phyloP scores from a whole-genome alignment of 2,888 invertebrate genomes.

The Cerastis rubricosa region DNA sequence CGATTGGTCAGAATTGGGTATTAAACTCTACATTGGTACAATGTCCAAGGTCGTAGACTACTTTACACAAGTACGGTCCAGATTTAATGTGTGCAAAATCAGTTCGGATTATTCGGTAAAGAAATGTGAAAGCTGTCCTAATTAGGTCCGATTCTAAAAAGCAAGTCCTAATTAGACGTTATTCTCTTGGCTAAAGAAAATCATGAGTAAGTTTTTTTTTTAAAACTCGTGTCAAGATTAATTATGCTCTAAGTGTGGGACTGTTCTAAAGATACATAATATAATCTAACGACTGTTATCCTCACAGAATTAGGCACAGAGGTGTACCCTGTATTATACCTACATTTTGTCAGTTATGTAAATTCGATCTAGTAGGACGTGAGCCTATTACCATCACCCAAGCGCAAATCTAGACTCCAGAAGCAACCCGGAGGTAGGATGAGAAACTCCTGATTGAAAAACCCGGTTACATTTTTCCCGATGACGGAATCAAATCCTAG shows the following conservation, averaged over 20 bases:
- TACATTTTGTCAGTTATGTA: neutral
- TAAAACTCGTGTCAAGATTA: slow-evolving; percentile 21
- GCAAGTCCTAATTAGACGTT: slow-evolving; percentile 14
- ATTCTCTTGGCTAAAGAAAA: neutral
- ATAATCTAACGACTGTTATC: neutral
- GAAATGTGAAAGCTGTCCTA: slow-evolving; percentile 27
- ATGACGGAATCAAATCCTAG: neutral
- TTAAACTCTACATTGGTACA: neutral
- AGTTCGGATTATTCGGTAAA: slow-evolving; percentile 7
- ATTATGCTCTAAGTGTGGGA: slow-evolving; percentile 13
- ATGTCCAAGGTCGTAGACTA: neutral
- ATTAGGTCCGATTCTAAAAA: slow-evolving; percentile 16
- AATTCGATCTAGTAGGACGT: neutral
- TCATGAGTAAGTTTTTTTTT: neutral
- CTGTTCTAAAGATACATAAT: neutral
- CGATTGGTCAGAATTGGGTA: slow-evolving; percentile 16
- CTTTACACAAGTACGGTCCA: slow-evolving; percentile 13
- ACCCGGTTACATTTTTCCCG: neutral
- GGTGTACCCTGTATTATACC: neutral
- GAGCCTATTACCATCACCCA: neutral
- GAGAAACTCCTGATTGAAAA: neutral
- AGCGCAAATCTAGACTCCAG: neutral
- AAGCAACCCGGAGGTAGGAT: neutral
- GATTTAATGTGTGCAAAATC: neutral
- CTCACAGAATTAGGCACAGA: neutral